Evolutionary conservation across 2,888 invertebrate genomes (phyloP).

Genomic region (Tridacna crocea): DNA sequence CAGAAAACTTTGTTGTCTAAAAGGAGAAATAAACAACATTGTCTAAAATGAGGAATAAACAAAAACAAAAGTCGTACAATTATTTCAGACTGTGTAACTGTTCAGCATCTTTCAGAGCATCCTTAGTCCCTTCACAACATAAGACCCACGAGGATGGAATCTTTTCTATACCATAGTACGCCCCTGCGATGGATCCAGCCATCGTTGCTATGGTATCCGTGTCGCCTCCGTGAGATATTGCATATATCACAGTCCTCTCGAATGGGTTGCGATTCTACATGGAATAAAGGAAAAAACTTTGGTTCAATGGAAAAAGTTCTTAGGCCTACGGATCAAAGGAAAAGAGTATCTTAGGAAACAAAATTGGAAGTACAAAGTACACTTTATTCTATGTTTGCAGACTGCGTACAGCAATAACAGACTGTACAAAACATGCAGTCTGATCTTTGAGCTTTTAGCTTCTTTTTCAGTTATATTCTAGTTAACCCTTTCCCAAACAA

Average conservation of each 20-base stretch:
- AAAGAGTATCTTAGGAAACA: too few species aligned
- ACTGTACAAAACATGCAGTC: too few species aligned
- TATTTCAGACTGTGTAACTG: conserved; percentile 63
- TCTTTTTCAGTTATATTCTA: too few species aligned
- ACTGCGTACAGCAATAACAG: too few species aligned
- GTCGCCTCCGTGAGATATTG: conserved; percentile 90
- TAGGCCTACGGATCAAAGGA: not conserved
- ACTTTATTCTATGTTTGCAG: too few species aligned
- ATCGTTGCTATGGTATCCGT: conserved; percentile 91
- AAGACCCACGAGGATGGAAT: conserved; percentile 86
- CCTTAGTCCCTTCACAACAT: conserved; percentile 87
- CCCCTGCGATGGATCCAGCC: conserved; percentile 90
- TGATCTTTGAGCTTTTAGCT: too few species aligned
- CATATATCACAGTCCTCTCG: conserved; percentile 88
- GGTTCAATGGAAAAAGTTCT: not conserved
- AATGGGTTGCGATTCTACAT: conserved; percentile 85
- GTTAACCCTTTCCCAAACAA: too few species aligned
- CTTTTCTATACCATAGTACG: conserved; percentile 87
- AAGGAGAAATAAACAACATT: too few species aligned
- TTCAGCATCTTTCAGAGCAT: conserved; percentile 86
- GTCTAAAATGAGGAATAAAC: too few species aligned
- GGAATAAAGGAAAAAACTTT: not conserved
- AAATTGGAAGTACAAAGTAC: too few species aligned
- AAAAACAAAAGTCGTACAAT: not conserved
- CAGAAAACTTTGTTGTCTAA: too few species aligned